A percentile compares a stretch with the other conserved stretches of the same genome.
Conservation (phyloP, 2,888 invertebrate genomes). For the Itoplectis maculator region DNA sequence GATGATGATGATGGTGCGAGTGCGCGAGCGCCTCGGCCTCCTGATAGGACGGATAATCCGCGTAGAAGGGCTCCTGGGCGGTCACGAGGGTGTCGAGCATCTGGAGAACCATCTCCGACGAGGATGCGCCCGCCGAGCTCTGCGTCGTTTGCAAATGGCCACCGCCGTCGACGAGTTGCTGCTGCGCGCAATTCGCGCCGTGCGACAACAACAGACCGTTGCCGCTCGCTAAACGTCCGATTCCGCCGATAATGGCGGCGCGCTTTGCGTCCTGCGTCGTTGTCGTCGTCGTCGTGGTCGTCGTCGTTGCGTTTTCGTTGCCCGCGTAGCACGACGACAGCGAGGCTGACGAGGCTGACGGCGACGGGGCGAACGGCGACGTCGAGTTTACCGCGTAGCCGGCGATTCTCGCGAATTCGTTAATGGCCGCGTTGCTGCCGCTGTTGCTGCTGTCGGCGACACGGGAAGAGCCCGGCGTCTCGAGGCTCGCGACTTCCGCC, state of each 20-base stretch:
- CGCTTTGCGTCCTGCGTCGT: neutral
- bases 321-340: slow-evolving; percentile 45
- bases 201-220: slow-evolving; percentile 65
- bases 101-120: slow-evolving; percentile 91
- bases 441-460: slow-evolving; percentile 51
- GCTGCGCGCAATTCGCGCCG: neutral
- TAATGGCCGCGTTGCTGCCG: no score
- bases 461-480: slow-evolving; percentile 79
- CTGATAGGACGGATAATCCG: slow-evolving; percentile 86
- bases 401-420: slow-evolving; percentile 35
- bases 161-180: neutral
- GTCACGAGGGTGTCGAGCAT: slow-evolving; percentile 88
- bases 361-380: slow-evolving; percentile 23
- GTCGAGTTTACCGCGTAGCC: slow-evolving; percentile 20
- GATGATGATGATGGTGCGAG: slow-evolving; percentile 74
- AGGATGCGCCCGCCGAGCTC: slow-evolving; percentile 83
- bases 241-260: slow-evolving; percentile 81
- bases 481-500: slow-evolving; percentile 84
- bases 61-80: slow-evolving; percentile 90
- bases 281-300: slow-evolving; percentile 55
- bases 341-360: slow-evolving; percentile 39
- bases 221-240: slow-evolving; percentile 74
- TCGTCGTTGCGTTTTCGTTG: slow-evolving; percentile 40
- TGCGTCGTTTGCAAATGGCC: slow-evolving; percentile 33
- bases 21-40: slow-evolving; percentile 78